These are phyloP conservation scores for Ceraclea dissimilis DNA, from an alignment of 2,888 invertebrate genomes.

Conservation along the genomic window DNA sequence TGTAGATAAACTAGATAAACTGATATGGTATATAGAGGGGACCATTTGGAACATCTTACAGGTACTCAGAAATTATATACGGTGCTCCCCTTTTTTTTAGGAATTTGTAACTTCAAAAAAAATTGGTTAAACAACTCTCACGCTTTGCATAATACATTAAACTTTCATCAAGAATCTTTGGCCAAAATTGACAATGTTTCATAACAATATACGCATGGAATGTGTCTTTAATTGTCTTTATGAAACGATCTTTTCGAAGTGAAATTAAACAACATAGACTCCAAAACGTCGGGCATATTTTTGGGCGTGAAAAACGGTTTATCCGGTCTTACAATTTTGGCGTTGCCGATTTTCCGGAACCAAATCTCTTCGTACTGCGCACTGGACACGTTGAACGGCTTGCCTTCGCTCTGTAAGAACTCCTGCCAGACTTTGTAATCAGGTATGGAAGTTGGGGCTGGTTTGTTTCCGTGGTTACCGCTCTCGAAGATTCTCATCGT, in stretches of 20 bases:
- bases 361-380: slow-evolving; percentile 21
- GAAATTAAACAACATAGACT: slow-evolving; percentile 20
- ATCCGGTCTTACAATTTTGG: slow-evolving; percentile 8
- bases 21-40: too few species aligned
- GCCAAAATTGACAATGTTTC: too few species aligned
- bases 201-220: too few species aligned
- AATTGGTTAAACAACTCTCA: too few species aligned
- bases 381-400: slow-evolving; percentile 18
- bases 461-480: slow-evolving; percentile 39
- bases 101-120: too few species aligned
- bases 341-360: slow-evolving; percentile 20
- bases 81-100: too few species aligned
- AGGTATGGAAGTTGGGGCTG: slow-evolving; percentile 33
- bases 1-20: too few species aligned
- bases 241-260: slow-evolving; percentile 8
- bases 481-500: slow-evolving; percentile 39
- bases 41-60: too few species aligned
- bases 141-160: too few species aligned
- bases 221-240: neutral
- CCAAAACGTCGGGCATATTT: slow-evolving; percentile 23
- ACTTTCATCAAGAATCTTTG: too few species aligned
- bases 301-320: slow-evolving; percentile 7
- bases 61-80: too few species aligned
- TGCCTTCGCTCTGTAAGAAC: slow-evolving; percentile 17
- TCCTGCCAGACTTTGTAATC: slow-evolving; percentile 29